A percentile compares a stretch with the other conserved stretches of the same genome.
Conservation (phyloP, 2,113 vertebrate genomes). For the Indri indri region DNA sequence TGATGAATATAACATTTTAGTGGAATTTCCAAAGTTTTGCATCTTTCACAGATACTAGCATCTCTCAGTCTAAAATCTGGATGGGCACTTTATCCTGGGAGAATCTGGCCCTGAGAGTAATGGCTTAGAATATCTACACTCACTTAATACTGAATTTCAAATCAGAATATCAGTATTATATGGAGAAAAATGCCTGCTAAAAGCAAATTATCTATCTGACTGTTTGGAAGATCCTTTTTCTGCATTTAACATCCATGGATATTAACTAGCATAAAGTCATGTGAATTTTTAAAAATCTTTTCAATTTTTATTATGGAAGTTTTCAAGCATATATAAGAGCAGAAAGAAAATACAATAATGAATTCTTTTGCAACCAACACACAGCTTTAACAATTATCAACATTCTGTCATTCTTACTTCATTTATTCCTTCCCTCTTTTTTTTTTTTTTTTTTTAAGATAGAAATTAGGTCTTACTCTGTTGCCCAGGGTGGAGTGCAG, state of each 20-base stretch:
- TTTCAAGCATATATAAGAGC: constrained; percentile 1
- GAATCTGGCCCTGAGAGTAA: background rate
- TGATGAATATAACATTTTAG: background rate
- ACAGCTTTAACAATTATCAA: background rate
- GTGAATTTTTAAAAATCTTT: background rate
- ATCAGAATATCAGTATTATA: background rate
- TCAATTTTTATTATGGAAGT: background rate
- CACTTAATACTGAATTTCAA: background rate
- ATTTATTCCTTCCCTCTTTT: background rate
- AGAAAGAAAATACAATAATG: background rate
- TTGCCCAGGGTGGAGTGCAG: too few species aligned
- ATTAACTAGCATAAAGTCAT: background rate
- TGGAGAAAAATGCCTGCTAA: background rate
- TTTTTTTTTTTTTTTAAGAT: too few species aligned
- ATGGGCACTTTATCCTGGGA: background rate
- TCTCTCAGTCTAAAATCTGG: background rate
- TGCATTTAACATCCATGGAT: background rate
- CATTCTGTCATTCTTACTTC: background rate
- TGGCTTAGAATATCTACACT: background rate
- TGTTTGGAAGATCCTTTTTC: background rate
- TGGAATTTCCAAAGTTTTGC: background rate
- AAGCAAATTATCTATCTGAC: background rate
- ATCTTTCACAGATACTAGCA: background rate
- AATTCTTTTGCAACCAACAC: background rate
- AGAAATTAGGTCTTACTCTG: too few species aligned